Conservation (phyloP, 2,797 vertebrate species). For the Acipenser transmontanus region DNA sequence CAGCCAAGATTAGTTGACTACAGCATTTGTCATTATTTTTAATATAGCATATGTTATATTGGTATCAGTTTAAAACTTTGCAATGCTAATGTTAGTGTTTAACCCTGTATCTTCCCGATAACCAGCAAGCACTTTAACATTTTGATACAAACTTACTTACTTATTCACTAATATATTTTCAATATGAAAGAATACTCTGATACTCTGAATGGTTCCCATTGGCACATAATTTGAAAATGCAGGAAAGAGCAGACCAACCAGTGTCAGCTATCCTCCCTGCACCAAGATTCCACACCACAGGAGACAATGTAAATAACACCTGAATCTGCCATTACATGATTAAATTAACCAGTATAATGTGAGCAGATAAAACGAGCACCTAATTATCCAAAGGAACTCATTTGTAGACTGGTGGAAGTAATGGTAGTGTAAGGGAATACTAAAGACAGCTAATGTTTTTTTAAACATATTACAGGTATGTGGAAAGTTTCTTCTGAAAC, state of each 20-base stretch:
- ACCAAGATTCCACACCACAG: constrained; percentile 1
- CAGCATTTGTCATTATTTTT: too few relatives aligned
- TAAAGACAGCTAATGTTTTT: constrained; percentile 12
- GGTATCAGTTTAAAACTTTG: too few relatives aligned
- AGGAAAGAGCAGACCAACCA: constrained; percentile 2
- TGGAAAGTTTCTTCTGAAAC: neutral
- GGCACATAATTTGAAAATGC: neutral
- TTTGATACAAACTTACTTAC: too few relatives aligned
- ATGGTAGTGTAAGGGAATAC: constrained; percentile 16
- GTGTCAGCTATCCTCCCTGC: neutral
- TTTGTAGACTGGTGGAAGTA: constrained; percentile 17
- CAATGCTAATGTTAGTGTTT: too few relatives aligned
- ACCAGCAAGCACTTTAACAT: too few relatives aligned
- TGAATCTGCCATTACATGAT: constrained; percentile 23
- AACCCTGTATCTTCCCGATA: too few relatives aligned
- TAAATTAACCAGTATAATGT: constrained; percentile 26
- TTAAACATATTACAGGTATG: neutral
- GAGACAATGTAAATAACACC: constrained; percentile 17
- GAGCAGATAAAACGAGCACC: constrained; percentile 16
- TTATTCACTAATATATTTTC: too few relatives aligned
- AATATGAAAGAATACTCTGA: too few relatives aligned
- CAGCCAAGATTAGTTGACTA: too few relatives aligned
- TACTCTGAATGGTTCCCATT: too few relatives aligned
- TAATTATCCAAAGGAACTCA: constrained; percentile 20
- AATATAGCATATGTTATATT: too few relatives aligned